Conservation (phyloP, 1,140 invertebrate genomes). For the Euura saliciscinereae region DNA sequence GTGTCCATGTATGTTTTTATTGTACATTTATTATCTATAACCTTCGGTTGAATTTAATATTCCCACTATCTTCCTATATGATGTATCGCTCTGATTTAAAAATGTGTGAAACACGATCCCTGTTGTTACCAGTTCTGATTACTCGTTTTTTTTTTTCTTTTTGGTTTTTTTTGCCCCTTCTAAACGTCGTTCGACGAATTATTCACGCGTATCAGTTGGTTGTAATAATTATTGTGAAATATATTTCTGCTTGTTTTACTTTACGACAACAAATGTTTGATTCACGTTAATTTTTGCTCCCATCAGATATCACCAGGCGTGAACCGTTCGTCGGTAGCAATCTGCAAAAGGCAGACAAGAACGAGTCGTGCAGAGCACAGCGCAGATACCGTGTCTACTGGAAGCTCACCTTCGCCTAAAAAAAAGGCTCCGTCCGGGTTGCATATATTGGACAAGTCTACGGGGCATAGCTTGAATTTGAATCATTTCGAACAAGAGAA, state of each 20-base stretch:
- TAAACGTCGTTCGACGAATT: no score
- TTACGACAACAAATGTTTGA: background rate
- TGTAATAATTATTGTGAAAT: no score
- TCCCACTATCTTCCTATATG: background rate
- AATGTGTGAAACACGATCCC: no score
- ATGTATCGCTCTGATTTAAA: no score
- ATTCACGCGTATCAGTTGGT: no score
- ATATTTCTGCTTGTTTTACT: no score
- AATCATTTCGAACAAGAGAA: conserved; percentile 50
- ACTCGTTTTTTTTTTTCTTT: no score
- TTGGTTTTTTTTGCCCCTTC: no score
- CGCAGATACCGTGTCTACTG: conserved; percentile 42
- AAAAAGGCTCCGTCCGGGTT: conserved; percentile 38
- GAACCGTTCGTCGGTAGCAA: conserved; percentile 36
- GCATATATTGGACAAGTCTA: conserved; percentile 42
- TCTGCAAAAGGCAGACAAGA: conserved; percentile 44
- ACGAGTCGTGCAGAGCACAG: conserved; percentile 42
- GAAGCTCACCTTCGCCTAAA: conserved; percentile 44
- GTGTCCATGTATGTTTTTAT: background rate
- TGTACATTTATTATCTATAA: background rate
- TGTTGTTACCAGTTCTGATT: no score
- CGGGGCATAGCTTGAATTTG: conserved; percentile 39
- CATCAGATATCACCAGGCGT: conserved; percentile 34
- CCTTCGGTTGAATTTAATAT: background rate
- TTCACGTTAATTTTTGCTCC: background rate